Base-by-base conservation (phyloP, 2,888 invertebrate genomes). In the Orchestes rusci region DNA sequence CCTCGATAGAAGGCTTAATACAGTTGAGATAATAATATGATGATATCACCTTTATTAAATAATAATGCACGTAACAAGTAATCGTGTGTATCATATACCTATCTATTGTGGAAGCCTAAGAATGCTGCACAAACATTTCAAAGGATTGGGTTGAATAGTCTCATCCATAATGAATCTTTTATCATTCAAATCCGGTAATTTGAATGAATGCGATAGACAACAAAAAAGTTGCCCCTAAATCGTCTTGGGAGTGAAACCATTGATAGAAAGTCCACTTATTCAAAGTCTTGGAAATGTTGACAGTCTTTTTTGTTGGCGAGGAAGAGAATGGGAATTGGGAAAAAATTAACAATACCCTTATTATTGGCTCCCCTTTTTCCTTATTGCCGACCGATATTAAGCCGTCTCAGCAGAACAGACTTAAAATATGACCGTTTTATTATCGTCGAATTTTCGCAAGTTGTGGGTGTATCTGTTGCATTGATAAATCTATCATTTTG, bases 381-480 rank as follows among this genome's bases (percentile, higher is more conserved):
- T 45, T 45, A 45, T 49, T 48, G 51, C 44, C 43, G 48, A 50
- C 48, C 33, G 48, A 50, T 53, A 53, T 56, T 53, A 51, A 53
- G 51, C 51, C 49, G 49, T 53, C 48, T 57, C 53, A 53, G 51
- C 55, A 53, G 53, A 52, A 52, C 42, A 49, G 50, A 55, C 53
- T 52, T 56, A 55, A 57, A 56, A 56, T 56, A 57, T 53, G 53
- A 55, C 52, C 49, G 51, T 54, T 55, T 56, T 56, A 56, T 55
- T 53, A 55, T 50, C 51, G 31, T 30, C 33, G 46, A 46, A 46
- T 46, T 46, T 46, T 46, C 35, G 40, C 41, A 36, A n/a, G n/a
- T 23, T 23, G 30, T 12, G 7, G 30, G 30, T 38, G 17, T 28
- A n/a, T n/a, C n/a, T n/a, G n/a, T 23, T 10, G 23, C 23, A 23